phyloP scores from a whole-genome alignment of 2,888 invertebrate species.

The Aplocera efformata region DNA sequence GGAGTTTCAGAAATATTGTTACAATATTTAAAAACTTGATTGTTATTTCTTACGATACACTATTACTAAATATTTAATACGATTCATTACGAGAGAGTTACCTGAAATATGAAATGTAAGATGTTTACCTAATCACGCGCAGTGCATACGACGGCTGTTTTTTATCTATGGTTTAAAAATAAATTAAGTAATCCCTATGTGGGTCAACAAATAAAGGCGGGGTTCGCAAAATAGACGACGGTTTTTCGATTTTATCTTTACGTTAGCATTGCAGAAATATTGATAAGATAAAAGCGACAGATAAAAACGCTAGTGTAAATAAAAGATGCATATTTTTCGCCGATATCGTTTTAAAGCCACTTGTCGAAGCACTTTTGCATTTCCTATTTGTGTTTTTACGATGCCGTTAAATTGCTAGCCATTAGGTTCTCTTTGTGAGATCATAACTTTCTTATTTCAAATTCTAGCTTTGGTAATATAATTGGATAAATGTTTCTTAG shows the following conservation, averaged over 20 bases:
- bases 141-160: not conserved
- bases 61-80: too few species aligned
- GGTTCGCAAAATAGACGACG: conserved; percentile 65
- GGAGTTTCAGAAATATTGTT: too few species aligned
- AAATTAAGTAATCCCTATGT: conserved; percentile 56
- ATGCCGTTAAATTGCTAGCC: conserved; percentile 7
- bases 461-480: not conserved
- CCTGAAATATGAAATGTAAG: too few species aligned
- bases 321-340: conserved; percentile 70
- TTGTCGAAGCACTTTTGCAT: conserved; percentile 44
- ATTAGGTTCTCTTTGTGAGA: conserved; percentile 4
- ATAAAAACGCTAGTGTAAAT: conserved; percentile 69
- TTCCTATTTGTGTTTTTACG: conserved; percentile 25
- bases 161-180: conserved; percentile 41
- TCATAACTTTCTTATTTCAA: not conserved
- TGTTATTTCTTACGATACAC: too few species aligned
- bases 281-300: conserved; percentile 67
- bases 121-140: too few species aligned
- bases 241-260: conserved; percentile 61
- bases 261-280: conserved; percentile 66
- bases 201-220: conserved; percentile 74
- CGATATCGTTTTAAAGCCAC: conserved; percentile 46
- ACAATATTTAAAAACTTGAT: too few species aligned
- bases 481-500: too few species aligned
- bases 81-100: too few species aligned